Base-by-base conservation (phyloP, 2,797 vertebrate species). In the Poeciliopsis gracilis region DNA sequence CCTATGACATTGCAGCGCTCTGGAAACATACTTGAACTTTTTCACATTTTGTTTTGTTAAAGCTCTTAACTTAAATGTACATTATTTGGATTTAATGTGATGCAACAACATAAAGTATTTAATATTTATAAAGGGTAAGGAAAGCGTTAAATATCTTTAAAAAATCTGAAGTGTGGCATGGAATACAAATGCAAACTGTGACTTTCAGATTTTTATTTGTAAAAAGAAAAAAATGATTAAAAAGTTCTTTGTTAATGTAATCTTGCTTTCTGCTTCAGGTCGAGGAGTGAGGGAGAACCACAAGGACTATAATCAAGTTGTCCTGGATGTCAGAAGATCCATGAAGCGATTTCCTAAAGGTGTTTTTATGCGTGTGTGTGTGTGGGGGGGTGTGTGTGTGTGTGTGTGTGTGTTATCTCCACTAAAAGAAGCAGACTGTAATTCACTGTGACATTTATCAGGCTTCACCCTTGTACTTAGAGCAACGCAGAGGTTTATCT, bases 251-350 rank as follows among this genome's bases (percentile, higher is more conserved):
- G 38, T 67, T 16, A 71, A 70, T 10, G 1, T 46, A 8, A 45
- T 45, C 43, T 67, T 5, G 41, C 61, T 46, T 69, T 55, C 20
- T 80, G 38, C 77, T 82, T 12, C 77, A 97, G 97, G 94, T 28
- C 94, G 88, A 86, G 88, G 94, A 86, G 89, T 94, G 33, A 90
- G 95, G 36, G 90, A 94, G 80, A 91, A 92, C 87, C 96, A 97
- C 89, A 96, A 95, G 76, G 96, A 97, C 90, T 96, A 91, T 84
- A 96, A 95, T 88, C 97, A 97, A 88, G 96, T 97, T 66, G 86
- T 96, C 46, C 89, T 97, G 76, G 97, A 97, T 79, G 97, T 97
- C 76, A 92, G 87, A 18, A 95, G 97, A 74, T 97, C 96, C 18
- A 91, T 95, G 88, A 94, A 96, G 72, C 92, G 96, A n/a, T 97